phyloP scores from a whole-genome alignment of 1,140 invertebrate genomes.

The Neodiprion pinetum region DNA sequence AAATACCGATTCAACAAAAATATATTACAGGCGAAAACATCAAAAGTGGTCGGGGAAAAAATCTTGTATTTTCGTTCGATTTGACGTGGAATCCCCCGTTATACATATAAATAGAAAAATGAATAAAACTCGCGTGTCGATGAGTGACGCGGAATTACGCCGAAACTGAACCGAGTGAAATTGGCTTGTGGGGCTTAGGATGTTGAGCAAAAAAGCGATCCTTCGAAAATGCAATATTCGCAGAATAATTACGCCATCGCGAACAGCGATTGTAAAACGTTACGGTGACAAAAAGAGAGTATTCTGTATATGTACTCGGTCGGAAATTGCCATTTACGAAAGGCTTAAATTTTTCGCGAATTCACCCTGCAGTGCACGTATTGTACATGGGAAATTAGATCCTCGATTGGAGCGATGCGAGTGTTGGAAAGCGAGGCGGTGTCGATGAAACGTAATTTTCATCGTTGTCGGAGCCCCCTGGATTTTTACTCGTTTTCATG shows the following conservation, averaged over 20 bases:
- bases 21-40: too few relatives aligned
- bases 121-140: too few relatives aligned
- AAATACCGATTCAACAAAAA: too few relatives aligned
- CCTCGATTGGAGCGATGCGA: slow-evolving; percentile 31
- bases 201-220: too few relatives aligned
- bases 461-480: slow-evolving; percentile 15
- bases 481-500: neutral
- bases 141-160: neutral
- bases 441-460: slow-evolving; percentile 43
- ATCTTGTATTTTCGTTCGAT: too few relatives aligned
- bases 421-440: slow-evolving; percentile 21
- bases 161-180: neutral
- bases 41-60: too few relatives aligned
- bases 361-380: neutral
- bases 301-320: neutral
- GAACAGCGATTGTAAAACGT: slow-evolving; percentile 7
- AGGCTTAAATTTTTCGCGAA: slow-evolving; percentile 18
- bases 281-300: slow-evolving; percentile 8
- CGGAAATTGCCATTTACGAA: slow-evolving; percentile 22
- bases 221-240: too few relatives aligned
- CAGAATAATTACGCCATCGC: neutral
- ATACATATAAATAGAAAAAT: too few relatives aligned
- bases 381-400: slow-evolving; percentile 41
- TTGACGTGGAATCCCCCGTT: too few relatives aligned
- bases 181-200: neutral